phyloP scores from a whole-genome alignment of 1,140 invertebrate genomes.

The Drosophila leontia region DNA sequence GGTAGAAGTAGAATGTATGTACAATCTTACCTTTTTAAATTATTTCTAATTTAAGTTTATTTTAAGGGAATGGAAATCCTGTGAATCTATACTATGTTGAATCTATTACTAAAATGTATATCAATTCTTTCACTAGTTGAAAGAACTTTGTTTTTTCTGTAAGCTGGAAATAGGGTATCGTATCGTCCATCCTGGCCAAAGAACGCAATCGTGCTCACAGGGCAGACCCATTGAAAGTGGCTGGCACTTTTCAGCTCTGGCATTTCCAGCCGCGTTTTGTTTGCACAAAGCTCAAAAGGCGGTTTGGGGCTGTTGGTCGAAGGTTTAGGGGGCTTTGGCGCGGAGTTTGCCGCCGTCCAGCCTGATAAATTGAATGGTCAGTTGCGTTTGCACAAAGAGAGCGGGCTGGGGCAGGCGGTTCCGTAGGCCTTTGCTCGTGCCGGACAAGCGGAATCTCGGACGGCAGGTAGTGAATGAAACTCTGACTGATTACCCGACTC shows the following conservation, averaged over 20 bases:
- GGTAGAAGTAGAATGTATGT: neutral
- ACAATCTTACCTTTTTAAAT: neutral
- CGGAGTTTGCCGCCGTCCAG: constrained; percentile 43
- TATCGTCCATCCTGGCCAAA: neutral
- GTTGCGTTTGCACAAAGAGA: constrained; percentile 74
- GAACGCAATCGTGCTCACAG: neutral
- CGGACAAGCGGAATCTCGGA: constrained; percentile 57
- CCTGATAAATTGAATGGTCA: constrained; percentile 82
- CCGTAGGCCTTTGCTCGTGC: constrained; percentile 38
- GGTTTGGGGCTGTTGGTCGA: constrained; percentile 15
- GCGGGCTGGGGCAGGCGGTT: constrained; percentile 31
- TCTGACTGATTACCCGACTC: constrained; percentile 42
- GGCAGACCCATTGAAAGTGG: constrained; percentile 56
- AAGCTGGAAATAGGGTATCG: neutral
- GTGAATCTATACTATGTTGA: neutral
- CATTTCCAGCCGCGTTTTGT: constrained; percentile 64
- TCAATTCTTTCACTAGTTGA: neutral
- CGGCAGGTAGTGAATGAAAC: constrained; percentile 22
- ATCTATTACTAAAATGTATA: too few relatives aligned
- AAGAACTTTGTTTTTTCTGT: too few relatives aligned
- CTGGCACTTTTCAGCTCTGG: constrained; percentile 54
- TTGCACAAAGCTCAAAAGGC: constrained; percentile 71
- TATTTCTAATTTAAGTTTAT: too few relatives aligned
- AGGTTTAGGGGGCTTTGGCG: constrained; percentile 6
- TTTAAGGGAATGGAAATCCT: neutral